A percentile compares a stretch with the other conserved stretches of the same genome.
Conservation (phyloP, 2,113 vertebrate species). For the Eurystomus gularis region DNA sequence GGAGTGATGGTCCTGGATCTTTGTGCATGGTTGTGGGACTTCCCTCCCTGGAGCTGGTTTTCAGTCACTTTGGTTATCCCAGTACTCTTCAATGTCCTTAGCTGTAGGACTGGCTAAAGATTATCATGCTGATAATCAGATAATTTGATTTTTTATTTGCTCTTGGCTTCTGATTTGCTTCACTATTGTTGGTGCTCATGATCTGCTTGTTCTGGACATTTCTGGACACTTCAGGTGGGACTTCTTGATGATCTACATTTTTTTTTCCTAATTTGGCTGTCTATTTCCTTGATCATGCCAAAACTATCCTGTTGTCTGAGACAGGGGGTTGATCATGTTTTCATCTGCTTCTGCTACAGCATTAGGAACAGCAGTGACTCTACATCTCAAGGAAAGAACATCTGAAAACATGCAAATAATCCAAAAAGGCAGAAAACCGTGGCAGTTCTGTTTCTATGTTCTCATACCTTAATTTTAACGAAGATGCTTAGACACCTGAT, state of each 20-base stretch:
- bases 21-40: neutral
- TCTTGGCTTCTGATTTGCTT: neutral
- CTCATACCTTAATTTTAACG: neutral
- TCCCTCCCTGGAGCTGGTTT: neutral
- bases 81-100: neutral
- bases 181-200: accelerated
- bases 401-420: neutral
- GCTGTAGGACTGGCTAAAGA: neutral
- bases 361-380: neutral
- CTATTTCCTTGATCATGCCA: neutral
- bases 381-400: neutral
- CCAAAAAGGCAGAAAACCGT: neutral
- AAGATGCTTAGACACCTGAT: neutral
- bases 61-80: neutral
- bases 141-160: accelerated
- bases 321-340: neutral
- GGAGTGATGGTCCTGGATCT: neutral
- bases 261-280: neutral
- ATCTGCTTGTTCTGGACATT: neutral
- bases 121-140: neutral
- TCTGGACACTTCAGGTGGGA: neutral
- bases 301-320: neutral
- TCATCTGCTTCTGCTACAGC: neutral
- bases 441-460: neutral
- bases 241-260: neutral